These are phyloP conservation scores for Cinara cedri DNA, from an alignment of 2,888 invertebrate species.

Conservation along the genomic window DNA sequence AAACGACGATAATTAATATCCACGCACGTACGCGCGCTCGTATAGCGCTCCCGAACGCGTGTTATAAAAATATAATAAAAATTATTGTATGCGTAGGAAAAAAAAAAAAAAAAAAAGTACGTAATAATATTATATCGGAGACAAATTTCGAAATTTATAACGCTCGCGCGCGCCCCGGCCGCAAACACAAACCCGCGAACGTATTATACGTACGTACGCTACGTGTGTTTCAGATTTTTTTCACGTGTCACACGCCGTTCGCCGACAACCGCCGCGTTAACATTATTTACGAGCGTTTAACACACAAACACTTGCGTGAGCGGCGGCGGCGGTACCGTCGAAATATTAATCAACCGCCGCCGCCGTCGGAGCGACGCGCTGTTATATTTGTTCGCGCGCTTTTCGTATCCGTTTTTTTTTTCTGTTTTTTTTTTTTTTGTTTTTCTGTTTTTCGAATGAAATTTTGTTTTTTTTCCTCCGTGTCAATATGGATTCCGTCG, in stretches of 20 bases:
- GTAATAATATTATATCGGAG: conserved; percentile 20
- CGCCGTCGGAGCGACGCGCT: conserved; percentile 22
- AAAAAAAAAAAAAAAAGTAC: no score
- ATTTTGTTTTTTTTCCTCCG: no score
- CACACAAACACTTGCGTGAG: conserved; percentile 31
- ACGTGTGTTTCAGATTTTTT: conserved; percentile 39
- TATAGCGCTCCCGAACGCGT: neutral
- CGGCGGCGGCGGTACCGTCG: conserved; percentile 27
- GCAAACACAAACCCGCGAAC: conserved; percentile 46
- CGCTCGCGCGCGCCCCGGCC: conserved; percentile 21
- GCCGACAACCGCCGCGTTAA: conserved; percentile 39
- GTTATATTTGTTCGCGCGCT: conserved; percentile 36
- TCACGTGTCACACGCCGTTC: conserved; percentile 47
- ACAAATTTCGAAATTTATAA: conserved; percentile 45
- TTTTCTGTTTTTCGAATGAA: no score
- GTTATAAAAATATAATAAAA: neutral
- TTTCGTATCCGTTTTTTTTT: no score
- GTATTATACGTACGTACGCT: neutral
- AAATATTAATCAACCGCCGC: conserved; percentile 45
- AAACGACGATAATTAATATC: neutral
- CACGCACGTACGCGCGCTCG: neutral
- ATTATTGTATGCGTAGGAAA: no score
- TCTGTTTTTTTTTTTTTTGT: no score
- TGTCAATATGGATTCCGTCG: conserved; percentile 44
- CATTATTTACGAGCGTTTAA: conserved; percentile 54